A percentile compares a stretch with the other conserved stretches of the same genome.
Conservation (phyloP, 2,797 vertebrate genomes). For the Harpagifer antarcticus region DNA sequence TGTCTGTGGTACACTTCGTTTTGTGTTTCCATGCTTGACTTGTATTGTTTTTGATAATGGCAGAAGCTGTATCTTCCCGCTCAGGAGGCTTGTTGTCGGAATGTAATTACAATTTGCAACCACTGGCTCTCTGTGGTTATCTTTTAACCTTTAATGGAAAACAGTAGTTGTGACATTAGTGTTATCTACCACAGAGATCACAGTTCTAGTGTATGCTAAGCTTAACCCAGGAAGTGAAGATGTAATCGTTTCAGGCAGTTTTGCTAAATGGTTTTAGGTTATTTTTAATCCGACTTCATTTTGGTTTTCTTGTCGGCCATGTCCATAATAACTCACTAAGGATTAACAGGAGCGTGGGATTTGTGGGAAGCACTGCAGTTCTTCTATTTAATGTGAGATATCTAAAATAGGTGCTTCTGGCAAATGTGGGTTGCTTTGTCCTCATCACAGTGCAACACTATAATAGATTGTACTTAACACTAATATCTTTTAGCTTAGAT, state of each 20-base stretch:
- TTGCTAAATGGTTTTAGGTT: slow-evolving; percentile 25
- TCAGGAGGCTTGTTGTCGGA: slow-evolving; percentile 25
- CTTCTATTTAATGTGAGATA: slow-evolving; percentile 16
- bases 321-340: slow-evolving; percentile 32
- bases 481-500: slow-evolving; percentile 9
- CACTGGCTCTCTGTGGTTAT: slow-evolving; percentile 31
- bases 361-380: slow-evolving; percentile 30
- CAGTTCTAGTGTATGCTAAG: background rate
- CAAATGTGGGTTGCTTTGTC: background rate
- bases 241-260: slow-evolving; percentile 20
- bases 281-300: slow-evolving; percentile 44
- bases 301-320: slow-evolving; percentile 25
- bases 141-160: slow-evolving; percentile 38
- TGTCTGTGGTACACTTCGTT: background rate
- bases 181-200: slow-evolving; percentile 1
- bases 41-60: slow-evolving; percentile 27
- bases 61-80: slow-evolving; percentile 15
- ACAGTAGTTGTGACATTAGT: background rate
- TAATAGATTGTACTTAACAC: background rate
- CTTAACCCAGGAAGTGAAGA: slow-evolving; percentile 32
- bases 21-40: slow-evolving; percentile 25
- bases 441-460: background rate
- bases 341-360: slow-evolving; percentile 53
- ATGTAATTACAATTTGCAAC: slow-evolving; percentile 44
- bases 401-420: slow-evolving; percentile 15